Evolutionary conservation across 2,888 invertebrate species (phyloP).

Genomic region (Anaspis maculata): DNA sequence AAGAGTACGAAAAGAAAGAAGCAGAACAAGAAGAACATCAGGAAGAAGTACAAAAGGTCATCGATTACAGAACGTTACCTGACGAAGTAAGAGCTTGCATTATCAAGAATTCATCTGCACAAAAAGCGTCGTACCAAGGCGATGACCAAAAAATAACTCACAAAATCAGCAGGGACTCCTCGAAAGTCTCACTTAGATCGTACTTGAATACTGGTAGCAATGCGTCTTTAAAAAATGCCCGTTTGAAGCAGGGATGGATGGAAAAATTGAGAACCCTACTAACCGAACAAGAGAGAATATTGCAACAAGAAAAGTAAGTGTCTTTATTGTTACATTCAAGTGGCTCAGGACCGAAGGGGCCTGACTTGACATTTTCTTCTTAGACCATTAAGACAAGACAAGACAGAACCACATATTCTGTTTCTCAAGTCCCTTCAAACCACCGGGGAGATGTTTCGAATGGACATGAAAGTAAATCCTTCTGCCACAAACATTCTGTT

Average conservation of each 20-base stretch:
- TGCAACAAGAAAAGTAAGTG: constrained; percentile 56
- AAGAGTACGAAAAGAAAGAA: constrained; percentile 24
- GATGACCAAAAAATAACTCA: constrained; percentile 21
- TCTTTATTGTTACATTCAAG: too few relatives aligned
- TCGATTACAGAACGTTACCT: background rate
- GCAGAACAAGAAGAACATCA: background rate
- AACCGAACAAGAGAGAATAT: constrained; percentile 46
- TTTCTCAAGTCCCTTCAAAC: constrained; percentile 4
- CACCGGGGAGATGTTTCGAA: too few relatives aligned
- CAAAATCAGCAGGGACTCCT: constrained; percentile 28
- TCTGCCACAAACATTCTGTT: too few relatives aligned
- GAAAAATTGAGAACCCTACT: constrained; percentile 50
- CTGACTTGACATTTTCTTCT: too few relatives aligned
- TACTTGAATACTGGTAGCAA: constrained; percentile 36
- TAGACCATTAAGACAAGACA: too few relatives aligned
- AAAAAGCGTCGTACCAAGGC: background rate
- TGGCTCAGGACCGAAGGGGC: too few relatives aligned
- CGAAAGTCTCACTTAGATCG: constrained; percentile 40
- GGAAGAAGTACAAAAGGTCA: constrained; percentile 8
- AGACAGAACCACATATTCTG: too few relatives aligned
- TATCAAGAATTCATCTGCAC: too few relatives aligned
- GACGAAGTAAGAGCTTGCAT: background rate
- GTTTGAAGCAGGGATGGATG: constrained; percentile 43
- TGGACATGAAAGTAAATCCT: too few relatives aligned
- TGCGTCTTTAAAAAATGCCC: background rate